phyloP scores from a whole-genome alignment of 2,888 invertebrate genomes.

The Polymixis flavicincta region DNA sequence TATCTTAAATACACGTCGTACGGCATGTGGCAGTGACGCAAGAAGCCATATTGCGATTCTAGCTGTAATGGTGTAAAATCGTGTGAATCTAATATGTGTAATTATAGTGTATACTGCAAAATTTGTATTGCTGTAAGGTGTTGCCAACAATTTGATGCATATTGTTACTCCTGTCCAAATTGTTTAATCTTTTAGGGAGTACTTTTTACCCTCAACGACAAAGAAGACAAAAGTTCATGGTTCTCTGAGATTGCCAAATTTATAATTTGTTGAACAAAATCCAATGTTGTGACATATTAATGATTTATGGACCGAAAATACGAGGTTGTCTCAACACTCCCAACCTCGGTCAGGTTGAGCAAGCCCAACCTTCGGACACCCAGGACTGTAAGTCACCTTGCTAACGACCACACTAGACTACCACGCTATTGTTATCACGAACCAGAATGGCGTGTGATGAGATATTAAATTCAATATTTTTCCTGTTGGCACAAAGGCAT shows the following conservation, averaged over 20 bases:
- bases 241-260: neutral
- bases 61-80: conserved; percentile 48
- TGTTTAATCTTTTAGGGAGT: neutral
- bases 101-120: conserved; percentile 32
- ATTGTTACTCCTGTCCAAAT: neutral
- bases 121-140: neutral
- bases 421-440: conserved; percentile 46
- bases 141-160: conserved; percentile 2
- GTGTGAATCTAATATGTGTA: conserved; percentile 52
- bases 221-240: neutral
- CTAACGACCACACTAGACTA: conserved; percentile 4
- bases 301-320: conserved; percentile 20
- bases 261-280: conserved; percentile 8
- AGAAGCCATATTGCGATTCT: conserved; percentile 18
- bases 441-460: conserved; percentile 20
- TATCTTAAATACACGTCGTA: conserved; percentile 30
- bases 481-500: conserved; percentile 36
- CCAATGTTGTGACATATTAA: neutral
- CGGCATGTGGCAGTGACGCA: conserved; percentile 37
- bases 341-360: conserved; percentile 30
- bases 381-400: conserved; percentile 38
- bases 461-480: conserved; percentile 38
- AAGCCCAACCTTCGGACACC: conserved; percentile 48
- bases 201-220: neutral
- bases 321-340: conserved; percentile 25